Conservation (phyloP, 2,888 invertebrate genomes). For the Plebejus anna region DNA sequence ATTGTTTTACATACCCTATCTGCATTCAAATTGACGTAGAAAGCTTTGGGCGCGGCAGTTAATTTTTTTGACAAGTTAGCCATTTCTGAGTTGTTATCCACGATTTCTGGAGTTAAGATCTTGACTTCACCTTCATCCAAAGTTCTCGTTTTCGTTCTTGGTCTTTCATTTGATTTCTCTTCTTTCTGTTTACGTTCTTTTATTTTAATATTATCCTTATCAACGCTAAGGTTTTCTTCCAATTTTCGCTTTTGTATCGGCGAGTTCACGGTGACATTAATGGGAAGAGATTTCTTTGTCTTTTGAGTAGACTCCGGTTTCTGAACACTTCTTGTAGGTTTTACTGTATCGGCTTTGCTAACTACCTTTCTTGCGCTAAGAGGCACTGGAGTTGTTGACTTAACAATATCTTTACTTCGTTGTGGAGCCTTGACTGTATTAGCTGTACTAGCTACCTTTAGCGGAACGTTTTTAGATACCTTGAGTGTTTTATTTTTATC, state of each 20-base stretch:
- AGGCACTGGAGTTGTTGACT: constrained; percentile 41
- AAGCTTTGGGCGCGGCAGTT: constrained; percentile 63
- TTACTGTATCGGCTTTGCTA: constrained; percentile 26
- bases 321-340: constrained; percentile 38
- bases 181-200: constrained; percentile 34
- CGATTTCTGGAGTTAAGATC: constrained; percentile 51
- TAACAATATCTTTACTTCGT: constrained; percentile 48
- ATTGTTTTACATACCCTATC: constrained; percentile 40
- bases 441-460: constrained; percentile 44
- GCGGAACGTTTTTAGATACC: neutral
- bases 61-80: constrained; percentile 53
- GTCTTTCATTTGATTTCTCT: constrained; percentile 43
- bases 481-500: constrained; percentile 46
- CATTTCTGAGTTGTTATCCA: constrained; percentile 66
- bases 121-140: constrained; percentile 68
- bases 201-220: constrained; percentile 30
- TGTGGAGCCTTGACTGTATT: constrained; percentile 36
- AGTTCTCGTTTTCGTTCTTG: constrained; percentile 66
- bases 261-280: constrained; percentile 62
- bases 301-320: constrained; percentile 39
- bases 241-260: constrained; percentile 52
- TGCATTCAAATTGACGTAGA: constrained; percentile 60
- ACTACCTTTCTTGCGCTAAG: constrained; percentile 39
- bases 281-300: constrained; percentile 40
- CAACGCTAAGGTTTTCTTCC: constrained; percentile 33